These are phyloP conservation scores for Siniperca scherzeri DNA, from an alignment of 2,797 vertebrate genomes.

Conservation along the genomic window DNA sequence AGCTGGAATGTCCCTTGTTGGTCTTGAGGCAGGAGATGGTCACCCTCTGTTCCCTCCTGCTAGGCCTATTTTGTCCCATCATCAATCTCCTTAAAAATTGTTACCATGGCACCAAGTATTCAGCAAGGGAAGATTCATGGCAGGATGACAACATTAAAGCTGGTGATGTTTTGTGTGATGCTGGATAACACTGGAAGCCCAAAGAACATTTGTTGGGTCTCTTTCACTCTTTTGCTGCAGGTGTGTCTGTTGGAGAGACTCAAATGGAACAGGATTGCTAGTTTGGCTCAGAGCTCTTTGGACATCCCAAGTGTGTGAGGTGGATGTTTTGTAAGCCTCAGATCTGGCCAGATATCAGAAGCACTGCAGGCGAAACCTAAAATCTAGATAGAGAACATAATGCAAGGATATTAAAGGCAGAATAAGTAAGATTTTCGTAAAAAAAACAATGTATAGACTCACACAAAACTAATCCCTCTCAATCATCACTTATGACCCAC, in stretches of 20 bases:
- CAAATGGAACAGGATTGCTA: conserved; percentile 27
- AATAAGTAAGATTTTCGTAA: too few species aligned
- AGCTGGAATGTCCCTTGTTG: conserved; percentile 19
- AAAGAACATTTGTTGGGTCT: conserved; percentile 30
- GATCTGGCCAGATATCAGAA: conserved; percentile 35
- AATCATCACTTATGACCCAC: too few species aligned
- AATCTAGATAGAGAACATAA: conserved; percentile 17
- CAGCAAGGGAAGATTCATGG: conserved; percentile 44
- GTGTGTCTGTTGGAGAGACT: conserved; percentile 50
- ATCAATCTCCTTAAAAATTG: conserved; percentile 58
- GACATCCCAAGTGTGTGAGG: conserved; percentile 16
- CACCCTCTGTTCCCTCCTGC: conserved; percentile 28
- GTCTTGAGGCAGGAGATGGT: conserved; percentile 36
- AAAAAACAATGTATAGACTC: too few species aligned
- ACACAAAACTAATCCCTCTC: too few species aligned
- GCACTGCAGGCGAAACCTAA: conserved; percentile 24
- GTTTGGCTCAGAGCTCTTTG: conserved; percentile 37
- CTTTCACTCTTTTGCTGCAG: conserved; percentile 37
- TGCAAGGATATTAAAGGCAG: background rate
- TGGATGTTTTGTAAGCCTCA: conserved; percentile 29
- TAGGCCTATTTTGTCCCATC: conserved; percentile 50
- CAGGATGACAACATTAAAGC: conserved; percentile 52
- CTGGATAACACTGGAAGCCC: conserved; percentile 36
- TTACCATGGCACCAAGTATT: conserved; percentile 60
- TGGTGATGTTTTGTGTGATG: conserved; percentile 49